Conservation (phyloP, 2,797 vertebrate species). For the Kryptolebias ocellatus region DNA sequence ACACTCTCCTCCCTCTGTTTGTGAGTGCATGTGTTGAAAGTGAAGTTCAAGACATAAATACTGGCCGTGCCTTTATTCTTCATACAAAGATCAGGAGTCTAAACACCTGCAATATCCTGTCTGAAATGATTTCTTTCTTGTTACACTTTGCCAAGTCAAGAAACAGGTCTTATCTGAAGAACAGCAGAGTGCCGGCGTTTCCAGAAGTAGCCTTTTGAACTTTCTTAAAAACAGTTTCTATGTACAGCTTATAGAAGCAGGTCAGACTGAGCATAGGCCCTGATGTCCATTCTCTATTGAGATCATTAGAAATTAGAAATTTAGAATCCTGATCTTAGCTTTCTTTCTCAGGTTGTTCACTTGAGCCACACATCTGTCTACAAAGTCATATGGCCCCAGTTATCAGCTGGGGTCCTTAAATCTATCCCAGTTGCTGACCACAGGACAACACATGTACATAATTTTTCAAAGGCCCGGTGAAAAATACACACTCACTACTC, state of each 20-base stretch:
- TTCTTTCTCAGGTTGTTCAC: constrained; percentile 35
- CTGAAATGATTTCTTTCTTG: constrained; percentile 50
- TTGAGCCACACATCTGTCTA: constrained; percentile 66
- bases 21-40: constrained; percentile 57
- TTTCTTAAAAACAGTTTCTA: constrained; percentile 51
- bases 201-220: constrained; percentile 41
- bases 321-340: constrained; percentile 12
- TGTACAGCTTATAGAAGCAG: constrained; percentile 13
- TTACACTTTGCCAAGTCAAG: constrained; percentile 52
- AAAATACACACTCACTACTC: constrained; percentile 50
- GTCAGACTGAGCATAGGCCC: not conserved
- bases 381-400: constrained; percentile 60
- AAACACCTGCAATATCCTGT: constrained; percentile 61
- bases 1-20: constrained; percentile 51
- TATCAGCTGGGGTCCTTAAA: constrained; percentile 63
- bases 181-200: constrained; percentile 54
- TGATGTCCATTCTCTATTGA: constrained; percentile 2
- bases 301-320: constrained; percentile 14
- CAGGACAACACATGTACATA: constrained; percentile 54
- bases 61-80: constrained; percentile 50
- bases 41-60: constrained; percentile 50
- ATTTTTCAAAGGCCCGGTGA: constrained; percentile 39
- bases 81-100: constrained; percentile 54
- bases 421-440: constrained; percentile 64
- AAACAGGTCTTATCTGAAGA: constrained; percentile 58